These are phyloP conservation scores for Heliconius hortense DNA, from an alignment of 2,888 invertebrate species.

Conservation along the genomic window DNA sequence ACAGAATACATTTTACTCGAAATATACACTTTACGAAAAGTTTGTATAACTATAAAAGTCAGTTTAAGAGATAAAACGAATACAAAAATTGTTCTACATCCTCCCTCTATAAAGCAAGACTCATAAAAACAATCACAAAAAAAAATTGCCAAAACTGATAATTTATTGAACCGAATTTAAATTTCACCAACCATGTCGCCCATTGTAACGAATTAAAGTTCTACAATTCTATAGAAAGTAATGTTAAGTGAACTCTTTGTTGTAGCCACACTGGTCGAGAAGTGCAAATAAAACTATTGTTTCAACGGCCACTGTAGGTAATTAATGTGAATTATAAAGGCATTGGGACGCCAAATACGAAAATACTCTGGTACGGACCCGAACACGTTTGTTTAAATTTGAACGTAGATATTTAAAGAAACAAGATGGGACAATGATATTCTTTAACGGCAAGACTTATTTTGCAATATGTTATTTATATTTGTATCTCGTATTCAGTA, in stretches of 20 bases:
- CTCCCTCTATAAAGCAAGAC: too few species aligned
- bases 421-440: not conserved
- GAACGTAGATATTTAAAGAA: not conserved
- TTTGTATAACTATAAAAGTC: too few species aligned
- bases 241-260: slow-evolving; percentile 64
- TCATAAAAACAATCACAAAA: not conserved
- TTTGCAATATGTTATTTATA: not conserved
- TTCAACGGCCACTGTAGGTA: slow-evolving; percentile 57
- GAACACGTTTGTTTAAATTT: slow-evolving; percentile 17
- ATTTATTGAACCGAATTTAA: slow-evolving; percentile 6
- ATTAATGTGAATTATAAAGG: slow-evolving; percentile 67
- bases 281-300: slow-evolving; percentile 73
- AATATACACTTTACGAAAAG: too few species aligned
- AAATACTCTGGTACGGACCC: slow-evolving; percentile 25
- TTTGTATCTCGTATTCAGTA: not conserved
- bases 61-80: too few species aligned
- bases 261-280: slow-evolving; percentile 50
- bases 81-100: too few species aligned
- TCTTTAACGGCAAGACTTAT: not conserved
- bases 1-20: too few species aligned
- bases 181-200: slow-evolving; percentile 33
- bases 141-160: not conserved
- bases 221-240: slow-evolving; percentile 71
- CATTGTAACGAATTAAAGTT: slow-evolving; percentile 61
- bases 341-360: slow-evolving; percentile 33